These are phyloP conservation scores for Ciconia nigra DNA, from an alignment of 2,797 vertebrate genomes.

Conservation along the genomic window DNA sequence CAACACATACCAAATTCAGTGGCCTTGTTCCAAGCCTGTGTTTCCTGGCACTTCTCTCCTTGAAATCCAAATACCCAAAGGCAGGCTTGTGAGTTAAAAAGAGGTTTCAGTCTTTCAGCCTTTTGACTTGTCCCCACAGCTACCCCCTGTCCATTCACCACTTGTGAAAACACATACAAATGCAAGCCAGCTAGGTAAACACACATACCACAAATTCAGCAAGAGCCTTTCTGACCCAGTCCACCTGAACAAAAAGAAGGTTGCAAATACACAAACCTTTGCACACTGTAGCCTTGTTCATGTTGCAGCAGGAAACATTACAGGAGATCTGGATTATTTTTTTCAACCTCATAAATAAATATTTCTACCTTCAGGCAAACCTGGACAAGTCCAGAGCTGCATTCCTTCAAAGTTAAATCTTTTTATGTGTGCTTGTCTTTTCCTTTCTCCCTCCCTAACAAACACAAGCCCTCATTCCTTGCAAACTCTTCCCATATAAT, in stretches of 20 bases:
- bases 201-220: not conserved
- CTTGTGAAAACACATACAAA: slow-evolving; percentile 20
- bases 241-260: not conserved
- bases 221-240: not conserved
- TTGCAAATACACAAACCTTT: not conserved
- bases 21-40: slow-evolving; percentile 42
- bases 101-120: slow-evolving; percentile 67
- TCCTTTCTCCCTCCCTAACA: not conserved
- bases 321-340: not conserved
- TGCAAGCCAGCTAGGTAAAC: not conserved
- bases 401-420: slow-evolving; percentile 65
- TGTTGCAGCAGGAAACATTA: not conserved
- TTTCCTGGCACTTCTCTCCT: slow-evolving; percentile 63
- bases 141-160: not conserved
- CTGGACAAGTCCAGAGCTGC: slow-evolving; percentile 69
- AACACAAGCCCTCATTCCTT: not conserved
- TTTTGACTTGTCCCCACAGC: slow-evolving; percentile 24
- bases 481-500: not conserved
- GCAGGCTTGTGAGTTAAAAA: slow-evolving; percentile 72
- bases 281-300: not conserved
- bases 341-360: not conserved
- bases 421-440: not conserved
- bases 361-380: slow-evolving; percentile 48
- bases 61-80: slow-evolving; percentile 68
- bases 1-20: slow-evolving; percentile 21